Conservation (phyloP, 1,140 invertebrate species). For the Leptestheria dahalacensis region DNA sequence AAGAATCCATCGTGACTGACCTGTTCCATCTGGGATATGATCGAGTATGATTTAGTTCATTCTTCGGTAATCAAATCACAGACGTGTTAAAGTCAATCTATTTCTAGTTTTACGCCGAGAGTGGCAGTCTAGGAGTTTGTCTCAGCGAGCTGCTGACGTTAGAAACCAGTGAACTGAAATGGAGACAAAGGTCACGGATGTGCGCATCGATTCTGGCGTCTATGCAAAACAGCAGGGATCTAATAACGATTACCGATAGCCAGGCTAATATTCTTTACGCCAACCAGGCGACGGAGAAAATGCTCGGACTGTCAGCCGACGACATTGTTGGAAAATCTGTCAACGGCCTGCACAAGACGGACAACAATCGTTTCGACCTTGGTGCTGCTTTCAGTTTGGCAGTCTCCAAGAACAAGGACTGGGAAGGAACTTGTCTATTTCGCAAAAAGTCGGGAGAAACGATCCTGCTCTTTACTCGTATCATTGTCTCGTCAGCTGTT, state of each 20-base stretch:
- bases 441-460: conserved; percentile 61
- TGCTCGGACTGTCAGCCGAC: conserved; percentile 52
- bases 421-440: conserved; percentile 69
- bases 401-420: conserved; percentile 59
- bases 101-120: conserved; percentile 51
- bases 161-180: conserved; percentile 45
- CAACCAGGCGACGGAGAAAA: conserved; percentile 58
- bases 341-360: conserved; percentile 29
- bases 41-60: conserved; percentile 6
- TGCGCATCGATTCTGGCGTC: background rate
- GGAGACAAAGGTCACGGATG: conserved; percentile 33
- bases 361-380: conserved; percentile 19
- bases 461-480: conserved; percentile 58
- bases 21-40: conserved; percentile 15
- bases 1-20: conserved; percentile 10
- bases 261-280: conserved; percentile 66
- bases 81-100: background rate
- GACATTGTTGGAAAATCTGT: conserved; percentile 62
- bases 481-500: conserved; percentile 33
- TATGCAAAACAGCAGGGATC: conserved; percentile 33
- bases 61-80: background rate
- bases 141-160: conserved; percentile 56
- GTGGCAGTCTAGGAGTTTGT: conserved; percentile 44
- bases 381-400: conserved; percentile 21
- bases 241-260: conserved; percentile 73